These are phyloP conservation scores for Vireo altiloquus DNA, from an alignment of 2,113 vertebrate genomes.

Conservation along the genomic window DNA sequence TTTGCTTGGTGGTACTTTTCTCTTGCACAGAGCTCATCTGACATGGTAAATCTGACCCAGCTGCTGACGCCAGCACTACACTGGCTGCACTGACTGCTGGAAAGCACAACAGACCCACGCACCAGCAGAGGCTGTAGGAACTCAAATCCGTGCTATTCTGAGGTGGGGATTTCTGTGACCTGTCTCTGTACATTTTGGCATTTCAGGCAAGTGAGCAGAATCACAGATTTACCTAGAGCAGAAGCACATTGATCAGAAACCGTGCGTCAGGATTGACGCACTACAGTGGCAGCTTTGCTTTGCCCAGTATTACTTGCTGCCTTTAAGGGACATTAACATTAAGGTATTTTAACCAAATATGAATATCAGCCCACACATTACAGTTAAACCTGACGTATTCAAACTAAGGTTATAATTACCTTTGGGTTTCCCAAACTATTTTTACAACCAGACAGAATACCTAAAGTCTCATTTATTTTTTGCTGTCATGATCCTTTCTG, in stretches of 20 bases:
- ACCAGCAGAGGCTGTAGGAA: background rate
- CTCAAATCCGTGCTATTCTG: background rate
- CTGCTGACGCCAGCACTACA: background rate
- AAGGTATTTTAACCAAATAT: background rate
- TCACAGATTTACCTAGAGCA: background rate
- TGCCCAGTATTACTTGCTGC: background rate
- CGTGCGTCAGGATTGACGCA: fast-evolving
- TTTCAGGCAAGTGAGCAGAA: background rate
- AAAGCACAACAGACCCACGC: fast-evolving
- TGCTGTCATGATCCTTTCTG: background rate
- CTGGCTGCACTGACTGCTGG: background rate
- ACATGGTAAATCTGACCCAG: fast-evolving
- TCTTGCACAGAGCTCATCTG: background rate
- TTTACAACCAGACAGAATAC: background rate
- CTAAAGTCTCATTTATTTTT: background rate
- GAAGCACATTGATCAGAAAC: background rate
- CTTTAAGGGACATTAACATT: background rate
- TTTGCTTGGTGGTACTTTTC: background rate
- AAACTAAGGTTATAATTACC: background rate
- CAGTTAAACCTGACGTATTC: background rate
- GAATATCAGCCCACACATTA: background rate
- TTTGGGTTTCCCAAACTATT: background rate
- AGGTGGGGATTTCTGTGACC: background rate
- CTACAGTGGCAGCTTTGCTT: background rate
- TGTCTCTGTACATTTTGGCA: background rate